phyloP scores from a whole-genome alignment of 2,888 invertebrate species.

The Lutraria lutraria region DNA sequence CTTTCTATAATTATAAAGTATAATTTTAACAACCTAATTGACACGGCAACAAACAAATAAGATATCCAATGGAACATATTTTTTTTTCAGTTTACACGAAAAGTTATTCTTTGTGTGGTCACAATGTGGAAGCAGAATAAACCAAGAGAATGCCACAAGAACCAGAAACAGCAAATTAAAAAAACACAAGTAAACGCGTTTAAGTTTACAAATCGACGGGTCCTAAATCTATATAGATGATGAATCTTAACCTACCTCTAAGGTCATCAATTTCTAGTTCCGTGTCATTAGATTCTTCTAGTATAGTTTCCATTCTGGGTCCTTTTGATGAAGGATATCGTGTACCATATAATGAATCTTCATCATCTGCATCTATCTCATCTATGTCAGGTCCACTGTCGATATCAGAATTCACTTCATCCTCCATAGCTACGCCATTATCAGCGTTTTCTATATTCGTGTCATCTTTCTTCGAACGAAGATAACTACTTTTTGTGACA shows the following conservation, averaged over 20 bases:
- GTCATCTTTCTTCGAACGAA: not conserved
- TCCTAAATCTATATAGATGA: too few relatives aligned
- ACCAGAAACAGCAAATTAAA: too few relatives aligned
- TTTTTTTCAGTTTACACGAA: too few relatives aligned
- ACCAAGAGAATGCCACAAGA: too few relatives aligned
- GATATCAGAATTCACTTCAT: not conserved
- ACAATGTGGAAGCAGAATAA: too few relatives aligned
- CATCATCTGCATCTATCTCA: not conserved
- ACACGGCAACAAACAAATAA: too few relatives aligned
- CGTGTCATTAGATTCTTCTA: slow-evolving; percentile 55
- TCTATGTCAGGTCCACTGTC: slow-evolving; percentile 21
- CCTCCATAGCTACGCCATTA: slow-evolving; percentile 2
- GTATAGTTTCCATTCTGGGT: slow-evolving; percentile 64
- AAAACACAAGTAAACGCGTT: too few relatives aligned
- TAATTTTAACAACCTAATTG: too few relatives aligned
- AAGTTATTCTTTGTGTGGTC: too few relatives aligned
- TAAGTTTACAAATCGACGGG: too few relatives aligned
- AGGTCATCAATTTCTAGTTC: slow-evolving; percentile 52
- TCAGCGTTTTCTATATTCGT: not conserved
- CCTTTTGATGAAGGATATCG: slow-evolving; percentile 54
- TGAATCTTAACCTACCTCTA: slow-evolving; percentile 28
- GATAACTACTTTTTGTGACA: not conserved
- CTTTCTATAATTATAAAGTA: too few relatives aligned
- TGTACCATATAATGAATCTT: slow-evolving; percentile 17
- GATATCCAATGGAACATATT: too few relatives aligned